These are phyloP conservation scores for Leptoclinus maculatus DNA, from an alignment of 2,797 vertebrate species.

Conservation along the genomic window DNA sequence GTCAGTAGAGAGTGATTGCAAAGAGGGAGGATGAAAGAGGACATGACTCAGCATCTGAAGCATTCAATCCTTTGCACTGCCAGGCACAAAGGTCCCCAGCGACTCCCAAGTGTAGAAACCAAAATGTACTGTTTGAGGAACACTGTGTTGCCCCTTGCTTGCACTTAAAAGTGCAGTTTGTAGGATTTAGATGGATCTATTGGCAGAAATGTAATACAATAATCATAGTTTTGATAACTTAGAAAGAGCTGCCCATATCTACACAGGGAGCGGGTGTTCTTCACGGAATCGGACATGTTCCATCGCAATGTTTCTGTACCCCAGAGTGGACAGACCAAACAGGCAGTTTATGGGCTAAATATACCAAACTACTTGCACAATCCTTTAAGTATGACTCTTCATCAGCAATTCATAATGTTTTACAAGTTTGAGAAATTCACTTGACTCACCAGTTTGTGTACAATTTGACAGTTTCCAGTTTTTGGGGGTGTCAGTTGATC, in stretches of 20 bases:
- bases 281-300: not conserved
- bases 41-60: slow-evolving; percentile 55
- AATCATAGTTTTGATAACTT: not conserved
- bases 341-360: not conserved
- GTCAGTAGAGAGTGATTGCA: slow-evolving; percentile 51
- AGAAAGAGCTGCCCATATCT: not conserved
- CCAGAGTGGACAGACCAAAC: not conserved
- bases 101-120: slow-evolving; percentile 3
- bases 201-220: not conserved
- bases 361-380: not conserved
- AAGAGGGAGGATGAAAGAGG: slow-evolving; percentile 21
- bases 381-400: not conserved
- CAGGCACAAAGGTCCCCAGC: slow-evolving; percentile 7
- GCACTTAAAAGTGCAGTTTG: not conserved
- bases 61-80: slow-evolving; percentile 27
- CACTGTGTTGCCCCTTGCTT: not conserved
- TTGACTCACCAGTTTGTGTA: not conserved
- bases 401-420: not conserved
- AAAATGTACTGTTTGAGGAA: slow-evolving; percentile 34
- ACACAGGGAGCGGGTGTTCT: not conserved
- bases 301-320: not conserved
- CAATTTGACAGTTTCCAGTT: not conserved
- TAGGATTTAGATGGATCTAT: not conserved
- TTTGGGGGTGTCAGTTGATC: not conserved
- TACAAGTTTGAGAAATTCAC: slow-evolving; percentile 12